Conservation (phyloP, 1,140 invertebrate species). For the Zaprionus ornatus region DNA sequence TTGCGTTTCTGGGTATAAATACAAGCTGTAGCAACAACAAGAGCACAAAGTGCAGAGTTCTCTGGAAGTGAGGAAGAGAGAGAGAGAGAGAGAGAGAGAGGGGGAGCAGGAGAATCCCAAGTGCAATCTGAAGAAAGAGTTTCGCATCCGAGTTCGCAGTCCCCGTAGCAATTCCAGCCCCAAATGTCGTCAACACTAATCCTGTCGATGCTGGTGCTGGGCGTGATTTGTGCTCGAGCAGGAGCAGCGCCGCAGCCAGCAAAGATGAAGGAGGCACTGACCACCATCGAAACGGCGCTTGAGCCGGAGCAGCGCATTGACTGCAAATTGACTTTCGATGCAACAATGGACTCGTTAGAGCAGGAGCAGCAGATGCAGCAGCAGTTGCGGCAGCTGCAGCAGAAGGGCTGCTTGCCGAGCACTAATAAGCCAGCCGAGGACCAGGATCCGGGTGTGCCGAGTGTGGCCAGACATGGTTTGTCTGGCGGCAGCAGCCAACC, state of each 20-base stretch:
- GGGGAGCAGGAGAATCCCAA: conserved; percentile 8
- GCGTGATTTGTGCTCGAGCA: conserved; percentile 33
- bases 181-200: conserved; percentile 42
- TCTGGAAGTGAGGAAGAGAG: background rate
- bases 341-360: conserved; percentile 78
- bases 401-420: conserved; percentile 33
- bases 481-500: conserved; percentile 58
- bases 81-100: background rate
- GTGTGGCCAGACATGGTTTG: conserved; percentile 44
- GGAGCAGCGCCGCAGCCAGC: conserved; percentile 4
- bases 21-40: conserved; percentile 39
- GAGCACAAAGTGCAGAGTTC: conserved; percentile 1
- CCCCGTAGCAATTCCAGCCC: conserved; percentile 35
- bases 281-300: conserved; percentile 7
- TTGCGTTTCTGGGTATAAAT: conserved; percentile 62
- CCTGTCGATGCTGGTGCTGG: conserved; percentile 16
- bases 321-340: conserved; percentile 79
- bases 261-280: background rate
- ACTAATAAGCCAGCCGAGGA: background rate
- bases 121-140: conserved; percentile 5
- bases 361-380: conserved; percentile 53
- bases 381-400: conserved; percentile 25
- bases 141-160: background rate
- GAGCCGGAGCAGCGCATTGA: conserved; percentile 54
- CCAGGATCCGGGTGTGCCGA: conserved; percentile 4